A percentile compares a stretch with the other conserved stretches of the same genome.
phyloP scores from a whole-genome alignment of 2,113 vertebrate genomes.

The Nesogale talazaci region DNA sequence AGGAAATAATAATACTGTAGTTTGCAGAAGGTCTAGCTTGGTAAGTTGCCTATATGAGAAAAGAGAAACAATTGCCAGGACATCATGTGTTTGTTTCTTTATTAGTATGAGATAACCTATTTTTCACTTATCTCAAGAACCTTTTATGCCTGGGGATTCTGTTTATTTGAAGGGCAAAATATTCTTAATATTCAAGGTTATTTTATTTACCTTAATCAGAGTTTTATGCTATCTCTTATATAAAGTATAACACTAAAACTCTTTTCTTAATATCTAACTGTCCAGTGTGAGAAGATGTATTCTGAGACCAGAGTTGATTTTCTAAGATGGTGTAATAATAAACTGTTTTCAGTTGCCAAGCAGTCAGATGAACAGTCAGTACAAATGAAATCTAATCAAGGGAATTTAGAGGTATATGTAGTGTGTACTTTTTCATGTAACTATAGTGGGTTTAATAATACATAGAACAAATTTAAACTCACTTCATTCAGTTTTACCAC shows the following conservation, averaged over 20 bases:
- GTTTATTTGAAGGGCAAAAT: not conserved
- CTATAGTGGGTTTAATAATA: no score
- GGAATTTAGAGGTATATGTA: no score
- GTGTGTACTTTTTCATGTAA: no score
- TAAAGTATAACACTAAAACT: not conserved
- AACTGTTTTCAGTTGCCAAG: not conserved
- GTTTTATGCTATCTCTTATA: not conserved
- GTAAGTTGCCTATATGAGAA: no score
- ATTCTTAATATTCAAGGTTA: not conserved
- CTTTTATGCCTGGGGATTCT: not conserved
- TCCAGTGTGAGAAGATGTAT: not conserved
- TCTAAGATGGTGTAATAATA: not conserved
- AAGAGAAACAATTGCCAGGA: no score
- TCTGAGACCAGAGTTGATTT: not conserved
- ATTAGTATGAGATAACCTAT: no score
- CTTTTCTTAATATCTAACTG: not conserved
- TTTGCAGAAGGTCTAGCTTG: no score
- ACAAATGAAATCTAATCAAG: not conserved
- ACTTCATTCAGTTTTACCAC: not conserved
- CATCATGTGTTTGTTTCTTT: no score
- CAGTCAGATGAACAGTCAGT: not conserved
- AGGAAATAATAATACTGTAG: no score
- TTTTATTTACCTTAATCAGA: not conserved
- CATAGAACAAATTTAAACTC: no score
- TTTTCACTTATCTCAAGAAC: not conserved